Base-by-base conservation (phyloP, 2,797 vertebrate species). In the Cynopterus sphinx region DNA sequence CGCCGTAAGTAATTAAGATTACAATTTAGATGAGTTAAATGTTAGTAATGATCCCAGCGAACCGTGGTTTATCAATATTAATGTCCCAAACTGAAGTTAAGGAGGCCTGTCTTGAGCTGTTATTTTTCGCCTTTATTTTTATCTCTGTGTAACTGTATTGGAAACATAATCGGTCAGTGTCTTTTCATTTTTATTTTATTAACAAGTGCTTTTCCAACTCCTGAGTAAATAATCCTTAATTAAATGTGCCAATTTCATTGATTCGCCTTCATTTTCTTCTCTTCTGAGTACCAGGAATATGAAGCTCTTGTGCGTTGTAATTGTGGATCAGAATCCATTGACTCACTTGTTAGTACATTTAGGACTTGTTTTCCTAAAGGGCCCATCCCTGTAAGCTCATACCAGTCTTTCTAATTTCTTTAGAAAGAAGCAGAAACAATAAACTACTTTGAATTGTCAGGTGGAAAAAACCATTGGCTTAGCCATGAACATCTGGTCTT, bases 141-240 rank as follows among this genome's bases (percentile, higher is more conserved):
- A 31, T 90, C 39, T 81, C 53, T 53, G 15, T 36, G 3, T 91
- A 49, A 77, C 87, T 91, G 31, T 74, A 85, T 39, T 61, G 9
- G 26, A 68, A 24, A 7, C 41, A 75, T 95, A 89, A 79, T 92
- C 89, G 93, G 36, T 39, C 26, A 59, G 11, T 92, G 21, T 74
- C 74, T 87, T 86, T 63, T 87, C 24, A 85, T 90, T 82, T 87
- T 55, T 26, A 87, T 13, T 82, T 82, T n/a, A 61, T 87, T 88
- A 88, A 21, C 61, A 83, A n/a, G 79, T 90, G 55, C 61, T 85
- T 90, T 92, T 65, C 28, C 16, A 70, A 26, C 57, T 68, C 90
- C 67, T 87, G 43, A 90, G 71, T 82, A 83, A 91, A 74, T 84
- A 86, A 81, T 95, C n/a, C 26, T 88, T 92, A 85, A 87, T 92